Evolutionary conservation across 2,797 vertebrate species (phyloP).

Genomic region (Aldrovandia affinis): DNA sequence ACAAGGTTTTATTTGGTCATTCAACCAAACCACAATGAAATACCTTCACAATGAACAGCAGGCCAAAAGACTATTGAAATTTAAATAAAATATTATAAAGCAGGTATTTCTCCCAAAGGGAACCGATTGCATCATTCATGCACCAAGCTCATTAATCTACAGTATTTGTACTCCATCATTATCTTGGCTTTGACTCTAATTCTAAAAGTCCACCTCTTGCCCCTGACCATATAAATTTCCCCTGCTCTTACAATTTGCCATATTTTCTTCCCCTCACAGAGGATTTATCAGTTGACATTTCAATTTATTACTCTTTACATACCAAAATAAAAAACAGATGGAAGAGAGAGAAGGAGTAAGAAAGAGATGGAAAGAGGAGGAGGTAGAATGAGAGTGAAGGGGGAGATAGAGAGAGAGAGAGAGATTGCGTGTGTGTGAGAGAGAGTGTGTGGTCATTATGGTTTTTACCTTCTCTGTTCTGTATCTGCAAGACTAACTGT

Average conservation of each 20-base stretch:
- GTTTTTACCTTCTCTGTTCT: not conserved
- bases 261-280: not conserved
- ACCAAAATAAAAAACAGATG: not conserved
- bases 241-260: not conserved
- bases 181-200: not conserved
- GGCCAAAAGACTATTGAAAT: too few species aligned
- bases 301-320: not conserved
- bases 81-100: not conserved
- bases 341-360: slow-evolving; percentile 8
- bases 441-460: not conserved
- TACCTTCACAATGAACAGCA: not conserved
- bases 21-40: not conserved
- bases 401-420: slow-evolving; percentile 31
- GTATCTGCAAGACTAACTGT: not conserved
- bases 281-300: not conserved
- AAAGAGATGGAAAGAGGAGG: not conserved
- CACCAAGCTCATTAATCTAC: not conserved
- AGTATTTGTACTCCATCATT: not conserved
- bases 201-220: not conserved
- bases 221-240: not conserved
- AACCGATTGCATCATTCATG: not conserved
- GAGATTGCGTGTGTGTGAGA: slow-evolving; percentile 15
- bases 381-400: slow-evolving; percentile 42
- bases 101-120: too few species aligned
- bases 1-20: not conserved